Conservation (phyloP, 2,888 invertebrate genomes). For the Noctua comes region DNA sequence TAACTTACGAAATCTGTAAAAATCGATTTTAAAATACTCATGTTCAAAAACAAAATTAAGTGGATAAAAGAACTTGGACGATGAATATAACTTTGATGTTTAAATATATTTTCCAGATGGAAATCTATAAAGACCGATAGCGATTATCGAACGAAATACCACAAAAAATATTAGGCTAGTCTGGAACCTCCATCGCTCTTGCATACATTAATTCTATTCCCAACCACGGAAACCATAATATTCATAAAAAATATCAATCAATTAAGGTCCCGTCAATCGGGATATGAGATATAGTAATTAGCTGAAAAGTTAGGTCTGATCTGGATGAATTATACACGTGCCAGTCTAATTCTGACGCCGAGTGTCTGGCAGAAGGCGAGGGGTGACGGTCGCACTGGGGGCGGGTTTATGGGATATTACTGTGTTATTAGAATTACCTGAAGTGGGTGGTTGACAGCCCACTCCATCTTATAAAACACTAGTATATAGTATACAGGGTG, state of each 20-base stretch:
- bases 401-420: constrained; percentile 40
- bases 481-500: no score
- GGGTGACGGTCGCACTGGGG: constrained; percentile 57
- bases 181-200: neutral
- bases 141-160: neutral
- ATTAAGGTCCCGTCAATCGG: constrained; percentile 53
- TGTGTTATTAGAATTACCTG: neutral
- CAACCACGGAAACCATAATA: neutral
- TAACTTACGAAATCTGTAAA: no score
- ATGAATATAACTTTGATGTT: neutral
- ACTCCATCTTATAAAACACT: neutral
- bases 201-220: constrained; percentile 1
- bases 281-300: constrained; percentile 73
- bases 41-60: neutral
- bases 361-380: constrained; percentile 69
- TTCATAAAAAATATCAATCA: constrained; percentile 40
- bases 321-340: constrained; percentile 78
- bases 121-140: neutral
- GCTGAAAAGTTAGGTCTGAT: constrained; percentile 75
- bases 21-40: no score
- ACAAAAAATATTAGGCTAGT: constrained; percentile 28
- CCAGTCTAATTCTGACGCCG: constrained; percentile 76
- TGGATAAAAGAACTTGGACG: neutral
- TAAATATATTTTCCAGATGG: neutral
- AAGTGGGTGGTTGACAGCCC: neutral